A percentile compares a stretch with the other conserved stretches of the same genome.
Conservation (phyloP, 2,888 invertebrate species). For the Scaptomyza parva region DNA sequence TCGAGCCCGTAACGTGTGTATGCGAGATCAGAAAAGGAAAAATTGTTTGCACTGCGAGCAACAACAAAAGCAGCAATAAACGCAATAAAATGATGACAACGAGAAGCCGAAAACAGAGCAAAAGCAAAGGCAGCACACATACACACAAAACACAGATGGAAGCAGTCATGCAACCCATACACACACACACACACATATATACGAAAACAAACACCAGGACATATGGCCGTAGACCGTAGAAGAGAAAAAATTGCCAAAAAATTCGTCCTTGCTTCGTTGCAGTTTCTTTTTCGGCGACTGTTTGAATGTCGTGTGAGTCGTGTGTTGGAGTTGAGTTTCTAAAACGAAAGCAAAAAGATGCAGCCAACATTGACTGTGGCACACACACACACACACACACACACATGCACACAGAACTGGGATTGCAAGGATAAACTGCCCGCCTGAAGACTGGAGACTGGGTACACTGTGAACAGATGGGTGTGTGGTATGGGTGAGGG, state of each 20-base stretch:
- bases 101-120: slow-evolving; percentile 45
- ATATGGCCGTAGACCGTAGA: slow-evolving; percentile 25
- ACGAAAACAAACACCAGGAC: slow-evolving; percentile 13
- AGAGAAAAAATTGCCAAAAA: slow-evolving; percentile 81
- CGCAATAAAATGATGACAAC: slow-evolving; percentile 42
- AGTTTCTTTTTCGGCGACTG: slow-evolving; percentile 81
- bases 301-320: slow-evolving; percentile 70
- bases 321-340: slow-evolving; percentile 74
- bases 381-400: slow-evolving; percentile 17
- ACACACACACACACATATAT: slow-evolving; percentile 4
- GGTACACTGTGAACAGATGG: slow-evolving; percentile 14
- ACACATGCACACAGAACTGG: slow-evolving; percentile 23
- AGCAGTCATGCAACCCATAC: slow-evolving; percentile 5
- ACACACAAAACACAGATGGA: slow-evolving; percentile 6
- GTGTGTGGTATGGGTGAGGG: not conserved
- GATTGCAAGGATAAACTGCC: slow-evolving; percentile 57
- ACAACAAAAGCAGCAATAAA: slow-evolving; percentile 31
- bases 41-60: slow-evolving; percentile 40
- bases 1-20: slow-evolving; percentile 12
- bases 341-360: slow-evolving; percentile 82
- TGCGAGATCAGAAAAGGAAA: slow-evolving; percentile 49
- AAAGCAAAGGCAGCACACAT: slow-evolving; percentile 43
- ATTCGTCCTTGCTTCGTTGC: slow-evolving; percentile 84
- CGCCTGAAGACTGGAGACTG: slow-evolving; percentile 47
- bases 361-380: slow-evolving; percentile 32